phyloP scores from a whole-genome alignment of 2,888 invertebrate genomes.

The Machimus rusticus region DNA sequence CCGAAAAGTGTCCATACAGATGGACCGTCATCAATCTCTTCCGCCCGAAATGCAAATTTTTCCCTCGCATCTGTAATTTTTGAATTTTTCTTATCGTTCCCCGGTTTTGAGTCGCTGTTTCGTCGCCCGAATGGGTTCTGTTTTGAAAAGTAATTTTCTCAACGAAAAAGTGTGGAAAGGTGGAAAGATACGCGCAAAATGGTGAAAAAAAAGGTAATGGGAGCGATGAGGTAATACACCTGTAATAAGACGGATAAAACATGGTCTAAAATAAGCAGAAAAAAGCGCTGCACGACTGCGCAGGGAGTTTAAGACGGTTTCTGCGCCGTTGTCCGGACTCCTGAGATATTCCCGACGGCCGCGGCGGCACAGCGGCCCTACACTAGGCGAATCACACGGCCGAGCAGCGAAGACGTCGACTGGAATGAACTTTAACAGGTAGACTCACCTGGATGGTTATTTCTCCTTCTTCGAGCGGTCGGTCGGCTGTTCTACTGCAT shows the following conservation, averaged over 20 bases:
- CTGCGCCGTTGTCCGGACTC: neutral
- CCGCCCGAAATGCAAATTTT: conserved; percentile 1
- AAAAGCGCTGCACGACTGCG: neutral
- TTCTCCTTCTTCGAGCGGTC: neutral
- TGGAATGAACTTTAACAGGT: conserved; percentile 18
- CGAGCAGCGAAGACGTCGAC: neutral
- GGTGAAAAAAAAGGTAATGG: neutral
- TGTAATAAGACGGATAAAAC: conserved; percentile 6
- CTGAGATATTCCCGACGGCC: neutral
- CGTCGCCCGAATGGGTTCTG: neutral
- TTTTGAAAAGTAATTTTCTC: neutral
- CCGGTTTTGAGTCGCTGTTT: neutral
- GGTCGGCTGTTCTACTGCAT: conserved; percentile 2
- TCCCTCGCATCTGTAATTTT: neutral
- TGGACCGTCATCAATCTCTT: neutral
- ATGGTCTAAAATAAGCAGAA: conserved; percentile 11
- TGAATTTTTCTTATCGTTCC: neutral
- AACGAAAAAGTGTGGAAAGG: conserved; percentile 1
- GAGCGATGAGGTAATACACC: conserved; percentile 38
- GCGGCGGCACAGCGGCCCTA: neutral
- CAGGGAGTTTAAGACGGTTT: neutral
- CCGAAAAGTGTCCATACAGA: neutral
- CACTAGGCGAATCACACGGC: neutral
- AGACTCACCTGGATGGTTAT: conserved; percentile 28
- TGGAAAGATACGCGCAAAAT: neutral